Conservation (phyloP, 2,113 vertebrate species). For the Mugil cephalus region DNA sequence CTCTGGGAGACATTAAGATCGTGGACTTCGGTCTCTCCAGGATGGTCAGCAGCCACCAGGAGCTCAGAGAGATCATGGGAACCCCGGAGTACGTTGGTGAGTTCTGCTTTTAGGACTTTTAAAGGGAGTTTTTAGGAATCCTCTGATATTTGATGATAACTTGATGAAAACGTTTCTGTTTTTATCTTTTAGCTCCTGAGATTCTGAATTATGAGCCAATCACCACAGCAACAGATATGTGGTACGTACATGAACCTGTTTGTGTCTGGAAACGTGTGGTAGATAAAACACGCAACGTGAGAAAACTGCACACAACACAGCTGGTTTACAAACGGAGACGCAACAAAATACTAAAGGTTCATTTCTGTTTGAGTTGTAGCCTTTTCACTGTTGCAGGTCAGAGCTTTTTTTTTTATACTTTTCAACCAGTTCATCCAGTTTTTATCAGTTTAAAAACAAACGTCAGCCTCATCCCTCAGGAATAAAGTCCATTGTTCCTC, state of each 20-base stretch:
- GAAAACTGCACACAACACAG: no score
- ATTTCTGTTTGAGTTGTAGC: no score
- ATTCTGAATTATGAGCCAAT: conserved; percentile 86
- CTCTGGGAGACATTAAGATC: conserved; percentile 84
- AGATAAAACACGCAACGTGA: not conserved
- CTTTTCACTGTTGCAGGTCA: no score
- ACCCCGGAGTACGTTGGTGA: conserved; percentile 86
- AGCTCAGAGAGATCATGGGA: conserved; percentile 86
- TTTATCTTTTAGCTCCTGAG: conserved; percentile 79
- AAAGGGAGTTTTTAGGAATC: no score
- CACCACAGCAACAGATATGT: conserved; percentile 86
- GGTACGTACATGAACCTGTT: conserved; percentile 65
- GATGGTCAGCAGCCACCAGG: conserved; percentile 79
- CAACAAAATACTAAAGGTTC: no score
- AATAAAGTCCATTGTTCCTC: no score
- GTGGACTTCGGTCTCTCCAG: conserved; percentile 86
- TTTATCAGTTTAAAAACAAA: no score
- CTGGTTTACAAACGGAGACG: no score
- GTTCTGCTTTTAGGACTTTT: conserved; percentile 26
- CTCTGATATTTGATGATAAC: not conserved
- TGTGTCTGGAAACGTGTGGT: no score
- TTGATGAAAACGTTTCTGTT: conserved; percentile 18
- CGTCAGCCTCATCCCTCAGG: no score
- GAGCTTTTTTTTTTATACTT: no score
- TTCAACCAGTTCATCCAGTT: no score